Conservation (phyloP, 2,797 vertebrate genomes). For the Trachurus trachurus region DNA sequence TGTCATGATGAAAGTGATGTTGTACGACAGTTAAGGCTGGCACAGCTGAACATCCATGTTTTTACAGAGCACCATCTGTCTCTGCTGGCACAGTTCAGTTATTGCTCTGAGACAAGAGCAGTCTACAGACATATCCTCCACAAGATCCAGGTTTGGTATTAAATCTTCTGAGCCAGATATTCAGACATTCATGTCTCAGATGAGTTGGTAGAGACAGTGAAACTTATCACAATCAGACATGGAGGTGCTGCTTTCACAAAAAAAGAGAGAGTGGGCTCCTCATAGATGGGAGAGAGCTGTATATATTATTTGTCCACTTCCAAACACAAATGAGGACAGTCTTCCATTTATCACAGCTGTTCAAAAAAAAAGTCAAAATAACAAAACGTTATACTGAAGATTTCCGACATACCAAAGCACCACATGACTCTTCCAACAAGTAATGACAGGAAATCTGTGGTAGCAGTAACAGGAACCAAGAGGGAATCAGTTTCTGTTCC, state of each 20-base stretch:
- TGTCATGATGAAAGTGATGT: neutral
- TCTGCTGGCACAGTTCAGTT: neutral
- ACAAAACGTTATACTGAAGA: too few relatives aligned
- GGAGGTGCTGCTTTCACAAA: neutral
- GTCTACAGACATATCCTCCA: neutral
- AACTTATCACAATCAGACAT: neutral
- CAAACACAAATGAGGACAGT: neutral
- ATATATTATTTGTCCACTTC: neutral
- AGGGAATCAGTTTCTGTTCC: neutral
- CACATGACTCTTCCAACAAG: too few relatives aligned
- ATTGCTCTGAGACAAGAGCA: neutral
- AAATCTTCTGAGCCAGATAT: too few relatives aligned
- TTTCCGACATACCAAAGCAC: too few relatives aligned
- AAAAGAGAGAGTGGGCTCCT: rapidly evolving
- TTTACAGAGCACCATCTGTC: neutral
- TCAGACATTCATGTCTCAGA: neutral
- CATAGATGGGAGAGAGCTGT: neutral
- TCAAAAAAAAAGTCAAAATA: too few relatives aligned
- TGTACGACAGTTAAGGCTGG: neutral
- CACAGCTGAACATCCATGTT: neutral
- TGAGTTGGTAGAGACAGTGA: neutral
- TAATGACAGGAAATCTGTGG: too few relatives aligned
- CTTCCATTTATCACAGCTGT: neutral
- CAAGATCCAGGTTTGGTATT: neutral
- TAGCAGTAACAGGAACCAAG: neutral